Percentiles rank a stretch among this genome's conserved stretches.
Evolutionary conservation across 1,140 invertebrate genomes (phyloP).

Genomic region (Zaprionus taronus): DNA sequence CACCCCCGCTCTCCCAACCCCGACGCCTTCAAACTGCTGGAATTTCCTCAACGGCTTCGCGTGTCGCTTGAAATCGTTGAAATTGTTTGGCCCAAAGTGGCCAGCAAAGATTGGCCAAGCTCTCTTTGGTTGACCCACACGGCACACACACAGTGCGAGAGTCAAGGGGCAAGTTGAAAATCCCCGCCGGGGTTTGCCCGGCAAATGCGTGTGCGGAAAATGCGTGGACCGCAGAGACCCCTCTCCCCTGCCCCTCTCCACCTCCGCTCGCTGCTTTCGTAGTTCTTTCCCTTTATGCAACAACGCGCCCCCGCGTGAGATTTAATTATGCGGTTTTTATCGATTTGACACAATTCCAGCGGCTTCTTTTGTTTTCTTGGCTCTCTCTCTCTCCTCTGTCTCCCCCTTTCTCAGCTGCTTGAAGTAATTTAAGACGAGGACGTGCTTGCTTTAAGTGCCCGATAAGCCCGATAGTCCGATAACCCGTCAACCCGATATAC

Average conservation of each 20-base stretch:
- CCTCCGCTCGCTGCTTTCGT: neutral
- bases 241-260: neutral
- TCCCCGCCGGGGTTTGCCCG: constrained; percentile 34
- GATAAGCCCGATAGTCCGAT: constrained; percentile 24
- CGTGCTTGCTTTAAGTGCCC: constrained; percentile 42
- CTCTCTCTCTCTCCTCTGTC: neutral
- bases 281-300: constrained; percentile 23
- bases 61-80: constrained; percentile 33
- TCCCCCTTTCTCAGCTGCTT: constrained; percentile 37
- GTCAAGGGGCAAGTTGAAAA: constrained; percentile 35
- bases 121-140: constrained; percentile 69
- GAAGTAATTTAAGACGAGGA: constrained; percentile 32
- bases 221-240: constrained; percentile 51
- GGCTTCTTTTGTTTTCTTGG: constrained; percentile 49
- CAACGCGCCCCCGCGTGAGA: constrained; percentile 63
- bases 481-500: constrained; percentile 82
- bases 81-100: constrained; percentile 27
- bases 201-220: constrained; percentile 45
- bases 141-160: constrained; percentile 7
- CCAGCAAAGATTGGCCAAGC: constrained; percentile 65
- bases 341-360: constrained; percentile 83
- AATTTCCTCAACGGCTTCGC: constrained; percentile 32
- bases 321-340: constrained; percentile 83
- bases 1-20: neutral
- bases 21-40: neutral